Base-by-base conservation (phyloP, 2,797 vertebrate genomes). In the Nyctalus aviator region DNA sequence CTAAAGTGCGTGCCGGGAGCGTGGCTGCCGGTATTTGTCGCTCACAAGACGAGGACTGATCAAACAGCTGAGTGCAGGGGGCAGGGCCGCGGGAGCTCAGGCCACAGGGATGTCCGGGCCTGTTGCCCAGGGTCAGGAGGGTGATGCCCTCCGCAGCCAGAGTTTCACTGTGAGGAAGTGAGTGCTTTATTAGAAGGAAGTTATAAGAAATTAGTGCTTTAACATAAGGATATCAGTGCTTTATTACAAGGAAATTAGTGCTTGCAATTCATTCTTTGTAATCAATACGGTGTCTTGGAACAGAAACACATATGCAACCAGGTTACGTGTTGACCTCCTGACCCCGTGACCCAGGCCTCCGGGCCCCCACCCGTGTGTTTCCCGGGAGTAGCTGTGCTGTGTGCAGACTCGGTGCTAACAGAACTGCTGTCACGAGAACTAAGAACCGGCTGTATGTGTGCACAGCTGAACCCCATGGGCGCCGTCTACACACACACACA, bases 261-360 rank as follows among this genome's bases (percentile, higher is more conserved):
- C n/a, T 4, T 35, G 4, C 15, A 18, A 20, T 75, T 72, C 41
- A 35, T 21, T 27, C 48, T 14, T 59, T 73, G 20, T 79, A 68
- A 84, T 83, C 35, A 64, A 37, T n/a, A 62, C 35, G 20, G 21
- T 83, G 11, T 50, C 35, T 94, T 57, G 57, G 32, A 53, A 72
- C 23, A 93, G 79, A 88, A 59, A 35, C 23, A 23, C 35, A 59
- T n/a, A 44, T 32, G 6, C 48, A 84, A 55, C 64, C 88, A 92
- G 55, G 64, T 90, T n/a, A 32, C 10, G 0, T 57, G 5, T 30
- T 32, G 73, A 32, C 23, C 41, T 27, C 0, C 1, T 27, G 90
- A 75, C 53, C 69, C 37, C 30, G 23, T 87, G 44, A 35, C 59
- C 21, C 46, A 35, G 35, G 84, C 37, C 53, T 71, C 15, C 14